Evolutionary conservation across 2,113 vertebrate genomes (phyloP).

Genomic region (Sylvietta virens): DNA sequence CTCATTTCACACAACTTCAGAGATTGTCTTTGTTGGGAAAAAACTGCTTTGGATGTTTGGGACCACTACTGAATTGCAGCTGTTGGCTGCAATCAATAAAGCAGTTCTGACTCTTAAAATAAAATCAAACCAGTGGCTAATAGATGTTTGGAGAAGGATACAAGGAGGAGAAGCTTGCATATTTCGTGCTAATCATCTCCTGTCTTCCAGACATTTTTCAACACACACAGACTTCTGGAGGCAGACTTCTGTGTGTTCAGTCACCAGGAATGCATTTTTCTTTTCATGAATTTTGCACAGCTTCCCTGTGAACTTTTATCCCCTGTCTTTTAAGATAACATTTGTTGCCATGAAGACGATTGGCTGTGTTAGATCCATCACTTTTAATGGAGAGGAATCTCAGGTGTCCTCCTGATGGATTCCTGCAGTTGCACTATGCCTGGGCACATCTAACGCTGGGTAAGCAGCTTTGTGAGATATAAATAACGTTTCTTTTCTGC

Average conservation of each 20-base stretch:
- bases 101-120: background rate
- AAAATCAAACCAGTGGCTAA: background rate
- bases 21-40: background rate
- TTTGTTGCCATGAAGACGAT: background rate
- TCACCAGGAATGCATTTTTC: background rate
- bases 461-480: constrained; percentile 27
- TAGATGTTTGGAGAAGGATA: background rate
- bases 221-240: background rate
- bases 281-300: background rate
- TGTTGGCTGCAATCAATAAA: background rate
- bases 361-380: background rate
- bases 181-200: background rate
- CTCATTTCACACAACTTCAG: background rate
- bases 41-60: background rate
- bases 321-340: background rate
- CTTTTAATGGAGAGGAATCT: background rate
- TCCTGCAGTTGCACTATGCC: background rate
- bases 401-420: background rate
- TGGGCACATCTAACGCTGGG: background rate
- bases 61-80: background rate
- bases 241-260: background rate
- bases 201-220: background rate
- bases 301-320: background rate
- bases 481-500: background rate
- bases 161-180: background rate